Conservation (phyloP, 2,113 vertebrate genomes). For the Corythornis vintsioides region DNA sequence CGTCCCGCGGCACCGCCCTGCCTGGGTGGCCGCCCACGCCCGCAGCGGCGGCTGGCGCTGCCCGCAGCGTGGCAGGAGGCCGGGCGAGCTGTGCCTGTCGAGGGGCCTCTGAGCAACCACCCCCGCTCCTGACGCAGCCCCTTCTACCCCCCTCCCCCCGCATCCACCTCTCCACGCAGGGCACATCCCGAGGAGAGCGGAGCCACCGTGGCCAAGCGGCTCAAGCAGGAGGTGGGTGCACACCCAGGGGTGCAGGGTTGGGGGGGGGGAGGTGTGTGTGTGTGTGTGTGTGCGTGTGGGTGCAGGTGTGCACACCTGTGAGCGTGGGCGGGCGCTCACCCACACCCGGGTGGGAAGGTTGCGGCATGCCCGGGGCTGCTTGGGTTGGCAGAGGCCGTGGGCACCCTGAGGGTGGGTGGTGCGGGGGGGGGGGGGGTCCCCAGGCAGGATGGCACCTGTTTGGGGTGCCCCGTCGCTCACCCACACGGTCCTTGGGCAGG, state of each 20-base stretch:
- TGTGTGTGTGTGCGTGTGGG: neutral
- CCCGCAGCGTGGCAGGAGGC: neutral
- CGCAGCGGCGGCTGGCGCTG: neutral
- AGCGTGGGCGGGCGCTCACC: neutral
- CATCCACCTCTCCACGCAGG: constrained; percentile 60
- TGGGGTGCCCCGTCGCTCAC: neutral
- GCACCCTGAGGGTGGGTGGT: neutral
- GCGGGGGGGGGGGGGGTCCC: no score
- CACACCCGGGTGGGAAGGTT: neutral
- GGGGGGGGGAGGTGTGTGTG: no score
- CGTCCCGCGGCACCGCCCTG: neutral
- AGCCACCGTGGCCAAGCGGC: constrained; percentile 79
- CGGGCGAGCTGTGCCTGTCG: neutral
- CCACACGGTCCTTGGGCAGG: neutral
- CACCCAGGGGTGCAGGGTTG: neutral
- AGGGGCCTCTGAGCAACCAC: neutral
- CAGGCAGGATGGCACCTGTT: fast-evolving
- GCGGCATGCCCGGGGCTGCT: neutral
- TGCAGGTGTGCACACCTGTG: neutral
- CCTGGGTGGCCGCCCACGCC: neutral
- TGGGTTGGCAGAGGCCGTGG: fast-evolving
- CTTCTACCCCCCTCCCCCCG: neutral
- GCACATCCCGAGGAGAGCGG: constrained; percentile 77
- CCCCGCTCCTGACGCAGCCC: neutral
- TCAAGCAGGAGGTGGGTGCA: constrained; percentile 87